These are phyloP conservation scores for Lochmaea capreae DNA, from an alignment of 2,888 invertebrate genomes.

Conservation along the genomic window DNA sequence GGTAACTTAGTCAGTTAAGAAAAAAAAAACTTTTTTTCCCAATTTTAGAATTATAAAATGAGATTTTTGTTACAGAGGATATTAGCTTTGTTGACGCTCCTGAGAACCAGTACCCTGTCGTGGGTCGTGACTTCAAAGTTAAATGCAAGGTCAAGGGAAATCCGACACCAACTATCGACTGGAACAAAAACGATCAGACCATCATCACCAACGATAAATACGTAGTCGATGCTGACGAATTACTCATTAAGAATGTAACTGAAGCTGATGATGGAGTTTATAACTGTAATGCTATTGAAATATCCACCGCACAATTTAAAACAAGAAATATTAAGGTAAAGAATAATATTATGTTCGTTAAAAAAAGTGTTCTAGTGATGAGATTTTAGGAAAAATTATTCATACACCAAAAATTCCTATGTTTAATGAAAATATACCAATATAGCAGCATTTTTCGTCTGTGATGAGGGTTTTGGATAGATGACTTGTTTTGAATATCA, in stretches of 20 bases:
- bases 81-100: slow-evolving; percentile 89
- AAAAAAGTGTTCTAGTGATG: no score
- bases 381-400: no score
- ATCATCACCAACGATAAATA: slow-evolving; percentile 76
- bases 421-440: no score
- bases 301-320: slow-evolving; percentile 81
- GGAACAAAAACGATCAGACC: slow-evolving; percentile 82
- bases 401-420: no score
- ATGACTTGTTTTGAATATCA: no score
- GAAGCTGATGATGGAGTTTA: slow-evolving; percentile 89
- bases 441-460: no score
- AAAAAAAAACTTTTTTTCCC: background rate
- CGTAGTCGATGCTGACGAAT: slow-evolving; percentile 81
- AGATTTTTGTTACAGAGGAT: slow-evolving; percentile 71
- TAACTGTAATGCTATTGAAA: slow-evolving; percentile 87
- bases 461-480: no score
- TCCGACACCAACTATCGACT: slow-evolving; percentile 87
- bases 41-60: background rate
- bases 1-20: no score
- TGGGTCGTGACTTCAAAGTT: slow-evolving; percentile 80
- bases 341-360: no score
- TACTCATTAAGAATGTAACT: slow-evolving; percentile 80
- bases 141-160: slow-evolving; percentile 87
- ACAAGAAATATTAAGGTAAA: slow-evolving; percentile 80
- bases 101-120: slow-evolving; percentile 82